Conservation (phyloP, 2,113 vertebrate genomes). For the Thymallus thymallus region DNA sequence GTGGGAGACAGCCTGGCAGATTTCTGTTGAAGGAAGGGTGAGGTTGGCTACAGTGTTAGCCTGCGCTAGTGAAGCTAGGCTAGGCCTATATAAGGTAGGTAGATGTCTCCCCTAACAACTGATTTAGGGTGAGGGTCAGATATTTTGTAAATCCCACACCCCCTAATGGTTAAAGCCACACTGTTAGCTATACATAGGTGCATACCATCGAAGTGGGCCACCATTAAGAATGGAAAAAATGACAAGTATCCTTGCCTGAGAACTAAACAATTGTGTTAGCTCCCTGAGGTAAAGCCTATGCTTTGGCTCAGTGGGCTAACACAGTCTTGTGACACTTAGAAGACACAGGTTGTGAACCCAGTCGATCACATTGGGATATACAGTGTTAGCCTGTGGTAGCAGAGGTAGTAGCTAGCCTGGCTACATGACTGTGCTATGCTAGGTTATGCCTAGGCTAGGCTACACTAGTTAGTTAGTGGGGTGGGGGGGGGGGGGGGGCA, state of each 20-base stretch:
- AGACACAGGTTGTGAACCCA: no score
- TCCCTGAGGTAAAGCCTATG: no score
- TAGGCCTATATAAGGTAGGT: not conserved
- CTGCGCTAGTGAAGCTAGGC: not conserved
- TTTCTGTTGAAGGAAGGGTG: not conserved
- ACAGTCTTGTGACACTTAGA: no score
- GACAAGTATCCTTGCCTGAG: not conserved
- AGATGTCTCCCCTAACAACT: not conserved
- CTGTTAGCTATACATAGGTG: no score
- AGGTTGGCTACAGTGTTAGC: not conserved
- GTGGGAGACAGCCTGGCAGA: not conserved
- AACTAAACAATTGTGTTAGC: not conserved
- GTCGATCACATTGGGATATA: not conserved
- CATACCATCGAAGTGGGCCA: no score
- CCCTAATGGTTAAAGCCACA: not conserved
- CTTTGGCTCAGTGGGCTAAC: no score
- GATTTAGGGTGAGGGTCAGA: not conserved
- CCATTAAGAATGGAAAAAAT: not conserved
- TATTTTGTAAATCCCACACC: no score
- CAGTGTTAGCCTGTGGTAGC: not conserved
- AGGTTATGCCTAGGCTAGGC: not conserved
- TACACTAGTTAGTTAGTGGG: not conserved
- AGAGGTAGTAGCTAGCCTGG: not conserved
- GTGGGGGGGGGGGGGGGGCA: no score
- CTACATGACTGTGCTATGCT: not conserved